Base-by-base conservation (phyloP, 2,888 invertebrate genomes). In the Drosophila mimica region DNA sequence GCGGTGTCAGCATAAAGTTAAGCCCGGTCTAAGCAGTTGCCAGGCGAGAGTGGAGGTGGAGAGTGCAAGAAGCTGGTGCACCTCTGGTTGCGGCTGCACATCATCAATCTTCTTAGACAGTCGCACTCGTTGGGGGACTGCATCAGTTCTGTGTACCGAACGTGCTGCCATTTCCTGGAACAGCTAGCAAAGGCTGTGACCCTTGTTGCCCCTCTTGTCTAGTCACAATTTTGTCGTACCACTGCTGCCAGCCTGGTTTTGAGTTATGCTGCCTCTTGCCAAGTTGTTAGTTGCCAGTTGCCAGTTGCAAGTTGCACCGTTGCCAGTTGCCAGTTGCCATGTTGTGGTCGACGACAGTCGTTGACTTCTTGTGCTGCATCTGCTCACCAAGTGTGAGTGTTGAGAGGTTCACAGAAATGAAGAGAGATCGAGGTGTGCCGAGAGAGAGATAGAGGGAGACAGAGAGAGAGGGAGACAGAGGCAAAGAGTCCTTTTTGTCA, bases 41-140 rank as follows among this genome's bases (percentile, higher is more conserved):
- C 78, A 49, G 69, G 34, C 28, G 61, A 49, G 36, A 15, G 57
- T 34, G 25, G 38, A 46, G 61, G 48, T 20, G 46, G 25, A 25
- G 57, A 40, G 68, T 34, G 49, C 70, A 25, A 74, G 49, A 36
- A 49, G 33, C 28, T 51, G 58, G 46, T 58, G 61, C 62, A 65
- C 63, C 76, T 75, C 52, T 61, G 61, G 57, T 25, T 76, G 51
- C 38, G 52, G 46, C 74, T 81, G 81, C 76, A 88, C 83, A 88
- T 88, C 87, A 88, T 88, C 87, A 88, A 88, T 88, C 87, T 88
- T 87, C 81, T 84, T 81, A 89, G 87, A 88, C 87, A 88, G 76
- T 65, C 68, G 75, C 79, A 75, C 69, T 75, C 75, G 66, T 66
- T 75, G 79, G 60, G 66, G 75, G 61, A 59, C 79, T 76, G 79